Evolutionary conservation across 2,797 vertebrate genomes (phyloP), one percentile per base, ranked within the genome.

Genomic region (Pseudomugil gertrudae): DNA sequence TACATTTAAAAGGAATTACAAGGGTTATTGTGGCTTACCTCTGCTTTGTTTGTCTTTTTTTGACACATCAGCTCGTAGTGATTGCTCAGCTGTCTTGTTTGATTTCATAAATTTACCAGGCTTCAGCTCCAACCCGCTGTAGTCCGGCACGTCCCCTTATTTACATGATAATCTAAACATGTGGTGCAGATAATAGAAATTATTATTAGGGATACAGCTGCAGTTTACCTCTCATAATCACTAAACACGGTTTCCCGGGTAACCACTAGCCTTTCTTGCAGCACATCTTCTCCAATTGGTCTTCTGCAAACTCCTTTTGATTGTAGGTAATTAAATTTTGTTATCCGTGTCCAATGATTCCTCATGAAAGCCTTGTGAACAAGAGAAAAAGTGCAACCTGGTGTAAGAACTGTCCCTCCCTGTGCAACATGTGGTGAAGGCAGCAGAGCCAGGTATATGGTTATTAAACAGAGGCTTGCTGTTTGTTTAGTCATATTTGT

Each of bases 101-200:
- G 67, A 84, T 72, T 52, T 83, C 51, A 66, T 78, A 60, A 74
- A 19, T 69, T 77, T 77, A 50, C 40, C 73, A 60, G 78, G 62
- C 55, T 57, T 57, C 69, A 58, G 69, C 72, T 78, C 57, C 74
- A 65, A 63, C 84, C 71, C 58, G 64, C 74, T 71, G 72, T 48
- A 38, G 17, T 53, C 75, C 32, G 33, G 50, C 56, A 76, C 65
- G 21, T 65, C 76, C 75, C 66, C 65, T 38, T 91, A 79, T 91
- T 92, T 89, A 84, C 90, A 87, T 80, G 74, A 73, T 74, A 81
- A 89, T 85, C 80, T 89, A 81, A 86, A 91, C 88, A 87, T 79
- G 84, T 83, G 84, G 74, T 0, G 26, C 69, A 74, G 85, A 90
- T 91, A 88, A 91, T 79, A 80, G 84, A 85, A 92, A 87, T 91